A percentile compares a stretch with the other conserved stretches of the same genome.
These are phyloP conservation scores for Psilanteris sp. DNA, from an alignment of 1,140 invertebrate genomes.

Conservation along the genomic window DNA sequence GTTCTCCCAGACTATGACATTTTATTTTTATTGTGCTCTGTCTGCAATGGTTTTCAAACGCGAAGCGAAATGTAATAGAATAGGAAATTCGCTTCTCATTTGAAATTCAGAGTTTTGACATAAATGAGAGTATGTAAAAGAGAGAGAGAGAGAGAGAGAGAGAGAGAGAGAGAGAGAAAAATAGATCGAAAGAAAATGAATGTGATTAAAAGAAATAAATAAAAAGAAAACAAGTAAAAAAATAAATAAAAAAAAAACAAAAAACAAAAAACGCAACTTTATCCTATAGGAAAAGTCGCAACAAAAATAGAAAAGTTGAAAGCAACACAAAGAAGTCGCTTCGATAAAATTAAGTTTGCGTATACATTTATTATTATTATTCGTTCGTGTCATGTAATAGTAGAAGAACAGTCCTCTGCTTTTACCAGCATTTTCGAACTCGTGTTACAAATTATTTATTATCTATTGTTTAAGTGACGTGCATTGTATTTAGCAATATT, in stretches of 20 bases:
- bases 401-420: conserved; percentile 48
- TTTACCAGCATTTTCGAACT: conserved; percentile 57
- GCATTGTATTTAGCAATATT: conserved; percentile 62
- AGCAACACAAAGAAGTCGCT: conserved; percentile 34
- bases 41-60: conserved; percentile 41
- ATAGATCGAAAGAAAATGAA: not conserved
- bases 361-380: conserved; percentile 53
- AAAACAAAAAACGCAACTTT: conserved; percentile 15
- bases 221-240: not conserved
- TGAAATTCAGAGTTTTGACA: no score
- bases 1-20: conserved; percentile 74
- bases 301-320: conserved; percentile 11
- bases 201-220: not conserved
- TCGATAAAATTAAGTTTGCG: conserved; percentile 40
- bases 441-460: conserved; percentile 66
- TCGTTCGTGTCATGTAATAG: conserved; percentile 51
- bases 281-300: not conserved
- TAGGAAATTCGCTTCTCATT: conserved; percentile 58
- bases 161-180: conserved; percentile 10
- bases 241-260: conserved; percentile 8
- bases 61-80: conserved; percentile 48
- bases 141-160: no score
- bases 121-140: no score
- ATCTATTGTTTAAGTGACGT: conserved; percentile 66
- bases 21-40: conserved; percentile 65